Conservation (phyloP, 2,113 vertebrate species). For the Callorhinus ursinus region DNA sequence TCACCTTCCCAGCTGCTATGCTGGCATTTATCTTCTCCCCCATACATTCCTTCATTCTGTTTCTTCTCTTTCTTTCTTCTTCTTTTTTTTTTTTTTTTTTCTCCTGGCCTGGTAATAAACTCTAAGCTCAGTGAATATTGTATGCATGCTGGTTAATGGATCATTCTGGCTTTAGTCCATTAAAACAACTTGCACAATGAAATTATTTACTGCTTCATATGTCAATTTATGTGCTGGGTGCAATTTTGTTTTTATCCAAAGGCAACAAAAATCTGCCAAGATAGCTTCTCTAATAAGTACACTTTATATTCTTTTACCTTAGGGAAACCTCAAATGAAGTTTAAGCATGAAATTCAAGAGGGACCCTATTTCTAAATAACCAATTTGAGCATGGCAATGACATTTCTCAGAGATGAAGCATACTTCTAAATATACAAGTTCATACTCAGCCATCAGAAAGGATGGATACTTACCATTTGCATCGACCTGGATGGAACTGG, state of each 20-base stretch:
- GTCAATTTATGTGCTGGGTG: constrained; percentile 76
- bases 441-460: background rate
- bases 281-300: constrained; percentile 69
- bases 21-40: constrained; percentile 71
- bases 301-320: constrained; percentile 62
- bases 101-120: constrained; percentile 83
- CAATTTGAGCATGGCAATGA: background rate
- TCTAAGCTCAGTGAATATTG: constrained; percentile 85
- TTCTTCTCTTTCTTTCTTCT: background rate
- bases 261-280: constrained; percentile 76
- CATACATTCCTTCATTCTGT: constrained; percentile 56
- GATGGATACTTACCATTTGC: background rate
- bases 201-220: constrained; percentile 84
- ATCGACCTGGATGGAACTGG: background rate
- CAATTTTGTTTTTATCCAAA: constrained; percentile 81
- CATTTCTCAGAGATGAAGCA: background rate
- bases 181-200: constrained; percentile 84
- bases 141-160: constrained; percentile 84
- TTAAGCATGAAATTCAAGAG: constrained; percentile 34
- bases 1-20: constrained; percentile 59
- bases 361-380: constrained; percentile 40
- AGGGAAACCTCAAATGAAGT: constrained; percentile 61
- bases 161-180: constrained; percentile 83
- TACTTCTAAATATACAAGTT: background rate
- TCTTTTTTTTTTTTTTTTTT: constrained; percentile 5